These are phyloP conservation scores for Amyelois transitella DNA, from an alignment of 1,140 invertebrate species.

Conservation along the genomic window DNA sequence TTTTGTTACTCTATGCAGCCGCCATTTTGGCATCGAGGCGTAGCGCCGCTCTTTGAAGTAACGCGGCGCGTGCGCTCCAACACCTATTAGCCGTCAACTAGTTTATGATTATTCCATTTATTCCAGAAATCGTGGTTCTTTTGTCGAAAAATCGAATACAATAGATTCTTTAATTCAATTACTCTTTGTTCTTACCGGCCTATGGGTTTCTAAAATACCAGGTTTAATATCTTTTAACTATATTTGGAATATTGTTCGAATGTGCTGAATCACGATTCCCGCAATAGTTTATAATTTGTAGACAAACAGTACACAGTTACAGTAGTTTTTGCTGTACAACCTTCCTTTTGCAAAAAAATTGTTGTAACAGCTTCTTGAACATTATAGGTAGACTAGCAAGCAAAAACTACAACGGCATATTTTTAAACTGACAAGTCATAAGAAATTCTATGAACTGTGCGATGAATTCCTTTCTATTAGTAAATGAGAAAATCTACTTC, in stretches of 20 bases:
- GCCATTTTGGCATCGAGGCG: slow-evolving; percentile 1
- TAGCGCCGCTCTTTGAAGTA: slow-evolving; percentile 41
- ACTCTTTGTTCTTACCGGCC: neutral
- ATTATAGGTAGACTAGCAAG: too few species aligned
- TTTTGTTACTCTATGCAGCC: slow-evolving; percentile 15
- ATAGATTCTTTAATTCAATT: slow-evolving; percentile 11
- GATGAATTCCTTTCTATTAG: too few species aligned
- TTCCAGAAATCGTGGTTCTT: slow-evolving; percentile 34
- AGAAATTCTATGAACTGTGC: too few species aligned
- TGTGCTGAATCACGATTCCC: too few species aligned
- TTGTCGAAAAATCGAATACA: slow-evolving; percentile 31
- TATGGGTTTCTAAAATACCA: neutral
- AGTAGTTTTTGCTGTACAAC: too few species aligned
- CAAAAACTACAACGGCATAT: too few species aligned
- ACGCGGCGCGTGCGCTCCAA: slow-evolving; percentile 50
- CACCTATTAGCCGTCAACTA: slow-evolving; percentile 26
- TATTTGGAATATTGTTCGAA: neutral
- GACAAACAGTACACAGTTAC: too few species aligned
- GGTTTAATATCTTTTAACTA: neutral
- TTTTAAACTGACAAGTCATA: too few species aligned
- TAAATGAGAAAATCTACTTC: too few species aligned
- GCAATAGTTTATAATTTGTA: too few species aligned
- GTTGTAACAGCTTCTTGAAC: too few species aligned
- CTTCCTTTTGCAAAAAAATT: too few species aligned
- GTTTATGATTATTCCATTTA: slow-evolving; percentile 35